These are phyloP conservation scores for Merops nubicus DNA, from an alignment of 2,113 vertebrate species.

Conservation along the genomic window DNA sequence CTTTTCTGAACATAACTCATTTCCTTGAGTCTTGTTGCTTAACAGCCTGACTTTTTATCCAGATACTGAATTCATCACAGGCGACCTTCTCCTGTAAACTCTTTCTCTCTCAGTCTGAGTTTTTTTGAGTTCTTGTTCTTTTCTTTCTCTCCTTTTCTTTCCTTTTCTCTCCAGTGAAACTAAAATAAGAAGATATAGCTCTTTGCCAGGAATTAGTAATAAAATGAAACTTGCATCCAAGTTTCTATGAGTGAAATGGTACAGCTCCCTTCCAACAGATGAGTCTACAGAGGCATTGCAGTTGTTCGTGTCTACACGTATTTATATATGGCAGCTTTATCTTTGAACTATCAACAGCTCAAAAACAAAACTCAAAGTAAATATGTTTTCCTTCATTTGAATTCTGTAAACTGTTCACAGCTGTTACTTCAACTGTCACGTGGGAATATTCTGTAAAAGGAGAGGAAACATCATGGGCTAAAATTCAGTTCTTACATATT, in stretches of 20 bases:
- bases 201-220: neutral
- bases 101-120: neutral
- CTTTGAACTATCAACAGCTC: neutral
- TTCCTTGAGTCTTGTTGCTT: neutral
- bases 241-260: neutral
- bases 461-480: neutral
- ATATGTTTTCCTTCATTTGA: neutral
- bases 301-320: neutral
- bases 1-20: neutral
- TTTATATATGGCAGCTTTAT: slow-evolving; percentile 19
- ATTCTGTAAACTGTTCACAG: slow-evolving; percentile 20
- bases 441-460: neutral
- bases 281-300: neutral
- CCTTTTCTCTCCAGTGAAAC: neutral
- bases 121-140: neutral
- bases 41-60: neutral
- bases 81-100: neutral
- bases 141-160: neutral
- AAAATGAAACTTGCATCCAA: neutral
- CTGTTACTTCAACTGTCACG: neutral
- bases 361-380: neutral
- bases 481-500: neutral
- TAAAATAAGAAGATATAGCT: neutral
- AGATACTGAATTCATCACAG: neutral
- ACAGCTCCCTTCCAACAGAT: neutral